Evolutionary conservation across 1,140 invertebrate species (phyloP).

Genomic region (Geopemphigus sp.): DNA sequence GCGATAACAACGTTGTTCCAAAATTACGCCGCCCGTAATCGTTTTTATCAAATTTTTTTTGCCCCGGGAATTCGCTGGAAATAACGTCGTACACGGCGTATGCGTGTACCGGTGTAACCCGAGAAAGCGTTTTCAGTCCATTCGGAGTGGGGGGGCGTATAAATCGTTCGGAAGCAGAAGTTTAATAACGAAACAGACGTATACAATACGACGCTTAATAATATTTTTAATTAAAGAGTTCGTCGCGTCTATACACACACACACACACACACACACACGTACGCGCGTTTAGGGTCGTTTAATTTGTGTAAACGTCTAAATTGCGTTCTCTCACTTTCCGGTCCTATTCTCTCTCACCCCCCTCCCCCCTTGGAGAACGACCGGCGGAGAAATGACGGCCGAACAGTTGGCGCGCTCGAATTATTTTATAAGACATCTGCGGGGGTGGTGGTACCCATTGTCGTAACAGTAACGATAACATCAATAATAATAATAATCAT

Average conservation of each 20-base stretch:
- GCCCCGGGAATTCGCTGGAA: too few relatives aligned
- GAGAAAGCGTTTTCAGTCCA: too few relatives aligned
- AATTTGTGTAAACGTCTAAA: conserved; percentile 26
- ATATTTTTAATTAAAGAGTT: conserved; percentile 43
- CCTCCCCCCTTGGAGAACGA: not conserved
- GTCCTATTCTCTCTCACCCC: not conserved
- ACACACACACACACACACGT: not conserved
- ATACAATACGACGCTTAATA: not conserved
- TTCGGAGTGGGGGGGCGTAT: not conserved
- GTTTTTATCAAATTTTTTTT: too few relatives aligned
- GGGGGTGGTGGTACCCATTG: not conserved
- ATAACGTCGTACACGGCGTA: too few relatives aligned
- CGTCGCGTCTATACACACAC: not conserved
- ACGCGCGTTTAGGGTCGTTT: conserved; percentile 1
- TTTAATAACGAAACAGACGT: conserved; percentile 20
- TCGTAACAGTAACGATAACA: conserved; percentile 13
- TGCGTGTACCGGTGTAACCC: too few relatives aligned
- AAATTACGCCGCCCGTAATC: too few relatives aligned
- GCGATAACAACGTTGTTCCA: too few relatives aligned
- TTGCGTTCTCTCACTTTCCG: not conserved
- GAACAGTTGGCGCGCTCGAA: conserved; percentile 28
- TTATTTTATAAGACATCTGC: conserved; percentile 42
- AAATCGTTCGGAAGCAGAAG: conserved; percentile 15
- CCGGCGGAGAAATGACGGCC: too few relatives aligned
- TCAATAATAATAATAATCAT: conserved; percentile 38